phyloP scores from a whole-genome alignment of 2,113 vertebrate species.

The Leiothrix lutea region DNA sequence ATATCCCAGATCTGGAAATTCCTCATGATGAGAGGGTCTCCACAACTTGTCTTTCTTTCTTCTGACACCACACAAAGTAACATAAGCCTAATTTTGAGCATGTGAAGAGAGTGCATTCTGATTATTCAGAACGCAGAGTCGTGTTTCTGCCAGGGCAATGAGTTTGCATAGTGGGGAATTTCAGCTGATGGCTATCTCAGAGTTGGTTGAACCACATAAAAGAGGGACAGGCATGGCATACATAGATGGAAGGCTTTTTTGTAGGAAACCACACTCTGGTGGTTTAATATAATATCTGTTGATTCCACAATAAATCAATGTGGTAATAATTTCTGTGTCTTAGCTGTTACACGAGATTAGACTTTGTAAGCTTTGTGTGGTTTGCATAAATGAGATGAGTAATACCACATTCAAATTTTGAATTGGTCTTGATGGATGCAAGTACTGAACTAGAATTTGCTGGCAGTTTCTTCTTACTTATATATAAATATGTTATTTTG shows the following conservation, averaged over 20 bases:
- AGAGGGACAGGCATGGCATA: not conserved
- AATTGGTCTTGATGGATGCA: not conserved
- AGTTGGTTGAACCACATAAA: not conserved
- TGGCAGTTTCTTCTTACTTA: not conserved
- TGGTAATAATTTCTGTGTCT: not conserved
- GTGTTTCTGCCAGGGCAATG: not conserved
- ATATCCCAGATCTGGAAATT: not conserved
- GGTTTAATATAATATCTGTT: not conserved
- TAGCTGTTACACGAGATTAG: not conserved
- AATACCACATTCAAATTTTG: not conserved
- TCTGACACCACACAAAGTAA: not conserved
- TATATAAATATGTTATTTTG: not conserved
- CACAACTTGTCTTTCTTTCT: not conserved
- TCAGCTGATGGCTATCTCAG: not conserved
- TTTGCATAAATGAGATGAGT: not conserved
- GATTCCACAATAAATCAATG: not conserved
- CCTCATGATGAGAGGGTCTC: not conserved
- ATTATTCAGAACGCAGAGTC: not conserved
- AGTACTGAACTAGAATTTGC: not conserved
- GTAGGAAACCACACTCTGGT: not conserved
- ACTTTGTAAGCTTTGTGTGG: not conserved
- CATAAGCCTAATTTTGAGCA: not conserved
- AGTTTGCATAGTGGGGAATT: not conserved
- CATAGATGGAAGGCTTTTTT: not conserved
- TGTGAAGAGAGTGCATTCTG: not conserved